Conservation (phyloP, 2,797 vertebrate species). For the Tokudaia muenninki region DNA sequence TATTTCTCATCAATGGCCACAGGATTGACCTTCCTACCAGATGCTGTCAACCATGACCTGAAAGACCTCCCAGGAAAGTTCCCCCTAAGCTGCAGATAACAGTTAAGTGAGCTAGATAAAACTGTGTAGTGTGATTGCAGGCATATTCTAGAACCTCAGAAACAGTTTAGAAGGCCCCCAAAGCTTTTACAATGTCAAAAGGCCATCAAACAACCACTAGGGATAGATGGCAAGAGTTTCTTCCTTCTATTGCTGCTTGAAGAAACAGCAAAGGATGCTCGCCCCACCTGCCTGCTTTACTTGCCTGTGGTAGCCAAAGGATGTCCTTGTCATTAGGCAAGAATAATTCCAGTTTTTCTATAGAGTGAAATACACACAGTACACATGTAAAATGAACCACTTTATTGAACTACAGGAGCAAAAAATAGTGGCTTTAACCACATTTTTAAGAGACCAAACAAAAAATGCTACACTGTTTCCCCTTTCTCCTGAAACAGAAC, state of each 20-base stretch:
- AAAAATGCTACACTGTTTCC: slow-evolving; percentile 65
- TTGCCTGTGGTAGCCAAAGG: neutral
- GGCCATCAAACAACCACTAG: rapidly evolving
- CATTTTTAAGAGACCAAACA: slow-evolving; percentile 72
- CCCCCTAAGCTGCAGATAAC: neutral
- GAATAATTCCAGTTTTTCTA: neutral
- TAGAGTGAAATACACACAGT: slow-evolving; percentile 28
- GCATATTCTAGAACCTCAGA: neutral
- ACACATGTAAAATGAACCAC: slow-evolving; percentile 64
- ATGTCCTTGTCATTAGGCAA: neutral
- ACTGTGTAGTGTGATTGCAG: neutral
- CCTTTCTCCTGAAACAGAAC: slow-evolving; percentile 18
- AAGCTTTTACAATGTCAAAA: neutral
- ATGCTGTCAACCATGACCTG: neutral
- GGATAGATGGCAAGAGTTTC: neutral
- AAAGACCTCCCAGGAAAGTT: neutral
- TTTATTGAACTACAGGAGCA: slow-evolving; percentile 82
- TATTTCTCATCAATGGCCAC: neutral
- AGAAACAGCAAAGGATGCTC: neutral
- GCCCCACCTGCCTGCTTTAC: neutral
- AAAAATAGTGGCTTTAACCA: slow-evolving; percentile 66
- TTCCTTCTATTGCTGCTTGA: neutral
- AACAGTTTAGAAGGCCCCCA: neutral
- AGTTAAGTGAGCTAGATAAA: neutral
- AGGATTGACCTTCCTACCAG: neutral